Conservation (phyloP, 2,797 vertebrate species). For the Mormyrus proboscirostris region DNA sequence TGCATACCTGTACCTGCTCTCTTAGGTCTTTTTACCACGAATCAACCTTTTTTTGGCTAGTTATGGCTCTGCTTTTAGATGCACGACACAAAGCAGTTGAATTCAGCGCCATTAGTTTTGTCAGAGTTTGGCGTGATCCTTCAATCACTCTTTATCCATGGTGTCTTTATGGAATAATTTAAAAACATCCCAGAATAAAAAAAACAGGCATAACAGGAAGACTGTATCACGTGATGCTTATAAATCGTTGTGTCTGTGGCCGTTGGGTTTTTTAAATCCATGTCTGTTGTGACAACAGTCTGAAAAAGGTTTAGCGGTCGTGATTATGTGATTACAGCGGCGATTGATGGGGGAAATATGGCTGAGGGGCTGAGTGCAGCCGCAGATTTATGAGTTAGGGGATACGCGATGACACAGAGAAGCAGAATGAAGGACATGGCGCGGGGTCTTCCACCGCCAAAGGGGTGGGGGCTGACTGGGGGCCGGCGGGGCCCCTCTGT, state of each 20-base stretch:
- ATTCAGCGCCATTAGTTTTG: background rate
- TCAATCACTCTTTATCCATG: background rate
- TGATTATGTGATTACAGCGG: background rate
- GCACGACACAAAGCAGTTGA: background rate
- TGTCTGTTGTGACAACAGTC: background rate
- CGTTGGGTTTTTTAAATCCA: background rate
- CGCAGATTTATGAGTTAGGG: background rate
- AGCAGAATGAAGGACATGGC: background rate
- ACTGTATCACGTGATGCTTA: background rate
- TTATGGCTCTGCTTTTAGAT: background rate
- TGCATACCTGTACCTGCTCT: background rate
- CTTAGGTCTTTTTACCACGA: background rate
- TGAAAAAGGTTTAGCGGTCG: background rate
- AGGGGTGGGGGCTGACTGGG: slow-evolving; percentile 1
- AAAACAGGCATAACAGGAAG: background rate
- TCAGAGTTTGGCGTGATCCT: background rate
- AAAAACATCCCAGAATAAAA: background rate
- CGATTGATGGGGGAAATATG: background rate
- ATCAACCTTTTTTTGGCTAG: background rate
- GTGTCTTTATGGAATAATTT: background rate
- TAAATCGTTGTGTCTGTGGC: background rate
- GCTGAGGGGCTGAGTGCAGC: background rate
- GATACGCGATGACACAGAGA: background rate
- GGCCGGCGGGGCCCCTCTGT: slow-evolving; percentile 43
- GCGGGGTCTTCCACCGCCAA: slow-evolving; percentile 21